Percentiles rank a stretch among this genome's conserved stretches.
Conservation (phyloP, 2,797 vertebrate genomes). For the Salarias fasciatus region DNA sequence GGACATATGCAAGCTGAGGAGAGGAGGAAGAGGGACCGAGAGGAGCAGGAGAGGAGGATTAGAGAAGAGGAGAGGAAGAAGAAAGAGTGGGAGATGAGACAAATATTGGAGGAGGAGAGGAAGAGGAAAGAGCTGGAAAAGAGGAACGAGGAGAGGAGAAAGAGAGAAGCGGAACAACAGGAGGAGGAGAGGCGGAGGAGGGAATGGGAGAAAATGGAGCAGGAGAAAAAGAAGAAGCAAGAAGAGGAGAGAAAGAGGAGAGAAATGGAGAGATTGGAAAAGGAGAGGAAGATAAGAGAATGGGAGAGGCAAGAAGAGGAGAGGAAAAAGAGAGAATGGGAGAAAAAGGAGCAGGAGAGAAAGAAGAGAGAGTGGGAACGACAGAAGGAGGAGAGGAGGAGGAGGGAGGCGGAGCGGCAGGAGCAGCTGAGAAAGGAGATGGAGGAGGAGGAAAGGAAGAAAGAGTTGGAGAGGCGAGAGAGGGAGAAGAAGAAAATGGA, state of each 20-base stretch:
- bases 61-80: constrained; percentile 56
- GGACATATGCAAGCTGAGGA: constrained; percentile 84
- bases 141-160: constrained; percentile 70
- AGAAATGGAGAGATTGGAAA: constrained; percentile 59
- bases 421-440: constrained; percentile 43
- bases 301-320: constrained; percentile 53
- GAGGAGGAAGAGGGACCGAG: constrained; percentile 62
- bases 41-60: constrained; percentile 57
- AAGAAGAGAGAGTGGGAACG: constrained; percentile 64
- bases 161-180: constrained; percentile 48
- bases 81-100: constrained; percentile 62
- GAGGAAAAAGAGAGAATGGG: constrained; percentile 42
- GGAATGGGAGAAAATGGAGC: constrained; percentile 62
- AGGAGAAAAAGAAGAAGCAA: constrained; percentile 62
- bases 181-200: constrained; percentile 59
- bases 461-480: constrained; percentile 55
- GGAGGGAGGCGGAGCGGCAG: constrained; percentile 51
- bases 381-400: constrained; percentile 51
- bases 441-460: constrained; percentile 51
- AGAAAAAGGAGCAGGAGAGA: constrained; percentile 61
- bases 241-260: constrained; percentile 57
- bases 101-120: constrained; percentile 59
- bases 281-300: constrained; percentile 64
- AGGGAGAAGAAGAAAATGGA: constrained; percentile 61
- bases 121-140: constrained; percentile 68